Evolutionary conservation across 92 coral and sea anemone genomes (phyloP).

Genomic region (Muricea muricata): DNA sequence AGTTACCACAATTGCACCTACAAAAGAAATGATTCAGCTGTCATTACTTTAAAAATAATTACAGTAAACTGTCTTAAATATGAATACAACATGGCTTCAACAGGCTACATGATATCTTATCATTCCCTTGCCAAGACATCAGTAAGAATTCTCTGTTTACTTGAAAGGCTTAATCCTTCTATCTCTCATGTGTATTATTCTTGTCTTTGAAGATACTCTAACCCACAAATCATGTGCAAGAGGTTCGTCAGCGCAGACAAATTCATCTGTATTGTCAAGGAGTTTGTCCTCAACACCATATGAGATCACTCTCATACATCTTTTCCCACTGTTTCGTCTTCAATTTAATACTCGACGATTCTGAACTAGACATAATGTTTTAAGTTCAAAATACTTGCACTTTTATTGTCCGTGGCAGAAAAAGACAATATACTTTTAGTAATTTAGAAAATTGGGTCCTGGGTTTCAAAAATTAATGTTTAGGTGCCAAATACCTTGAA

Average conservation of each 20-base stretch:
- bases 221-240: not conserved
- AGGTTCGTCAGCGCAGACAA: not conserved
- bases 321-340: not conserved
- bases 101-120: not conserved
- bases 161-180: not conserved
- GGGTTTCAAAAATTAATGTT: no score
- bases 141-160: not conserved
- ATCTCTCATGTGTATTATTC: not conserved
- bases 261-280: not conserved
- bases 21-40: not conserved
- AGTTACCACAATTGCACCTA: constrained; percentile 14
- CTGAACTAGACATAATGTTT: no score
- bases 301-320: no score
- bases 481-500: no score
- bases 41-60: not conserved
- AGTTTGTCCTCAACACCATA: not conserved
- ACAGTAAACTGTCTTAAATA: no score
- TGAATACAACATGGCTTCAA: not conserved
- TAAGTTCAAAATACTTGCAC: no score
- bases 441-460: no score
- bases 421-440: no score
- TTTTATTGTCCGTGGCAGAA: no score
- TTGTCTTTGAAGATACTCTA: not conserved
- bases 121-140: not conserved
- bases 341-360: not conserved